A percentile compares a stretch with the other conserved stretches of the same genome.
Evolutionary conservation across 2,113 vertebrate genomes (phyloP).

Genomic region (Syrmaticus mikado): DNA sequence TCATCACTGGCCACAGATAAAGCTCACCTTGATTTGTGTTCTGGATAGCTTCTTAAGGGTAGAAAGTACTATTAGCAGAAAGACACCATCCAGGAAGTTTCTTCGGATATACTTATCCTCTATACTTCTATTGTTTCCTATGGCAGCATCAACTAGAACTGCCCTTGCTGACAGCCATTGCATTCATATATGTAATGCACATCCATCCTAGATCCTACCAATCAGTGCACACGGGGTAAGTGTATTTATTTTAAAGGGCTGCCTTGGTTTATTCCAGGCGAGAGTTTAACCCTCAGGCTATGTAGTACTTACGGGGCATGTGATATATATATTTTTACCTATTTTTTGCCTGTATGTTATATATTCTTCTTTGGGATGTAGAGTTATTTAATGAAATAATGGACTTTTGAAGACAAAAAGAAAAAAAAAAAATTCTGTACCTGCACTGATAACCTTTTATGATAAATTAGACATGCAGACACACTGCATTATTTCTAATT

Average conservation of each 20-base stretch:
- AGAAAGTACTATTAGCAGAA: neutral
- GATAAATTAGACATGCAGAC: neutral
- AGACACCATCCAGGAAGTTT: neutral
- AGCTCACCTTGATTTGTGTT: neutral
- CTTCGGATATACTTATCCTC: neutral
- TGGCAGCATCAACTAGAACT: neutral
- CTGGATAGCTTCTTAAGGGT: neutral
- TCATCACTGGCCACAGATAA: neutral
- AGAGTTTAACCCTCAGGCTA: neutral
- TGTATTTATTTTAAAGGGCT: neutral
- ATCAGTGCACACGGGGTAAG: neutral
- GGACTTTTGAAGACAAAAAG: neutral
- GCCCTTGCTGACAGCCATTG: neutral
- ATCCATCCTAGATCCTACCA: neutral
- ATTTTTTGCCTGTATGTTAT: neutral
- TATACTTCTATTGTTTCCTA: neutral
- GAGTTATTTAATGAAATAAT: neutral
- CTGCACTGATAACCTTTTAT: neutral
- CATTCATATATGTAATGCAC: neutral
- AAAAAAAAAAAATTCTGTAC: neutral
- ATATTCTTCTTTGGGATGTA: neutral
- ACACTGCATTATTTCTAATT: neutral
- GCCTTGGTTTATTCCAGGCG: accelerated
- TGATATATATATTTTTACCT: neutral
- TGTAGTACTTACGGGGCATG: neutral